phyloP scores from a whole-genome alignment of 2,113 vertebrate species.

The Cheirogaleus medius region DNA sequence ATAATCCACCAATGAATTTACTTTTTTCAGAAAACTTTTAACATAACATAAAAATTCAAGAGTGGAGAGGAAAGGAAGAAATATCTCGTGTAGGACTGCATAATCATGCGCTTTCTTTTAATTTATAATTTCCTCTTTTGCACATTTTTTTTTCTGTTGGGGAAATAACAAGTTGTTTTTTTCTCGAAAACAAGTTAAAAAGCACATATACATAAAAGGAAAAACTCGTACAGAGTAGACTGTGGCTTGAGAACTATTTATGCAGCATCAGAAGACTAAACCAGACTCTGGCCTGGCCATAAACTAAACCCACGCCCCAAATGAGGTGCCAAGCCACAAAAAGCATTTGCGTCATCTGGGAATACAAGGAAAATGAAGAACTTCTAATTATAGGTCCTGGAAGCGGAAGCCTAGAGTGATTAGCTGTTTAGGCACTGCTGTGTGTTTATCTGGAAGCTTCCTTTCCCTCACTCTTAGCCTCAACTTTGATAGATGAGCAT shows the following conservation, averaged over 20 bases:
- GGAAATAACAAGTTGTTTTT: slow-evolving; percentile 77
- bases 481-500: slow-evolving; percentile 90
- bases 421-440: slow-evolving; percentile 97
- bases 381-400: slow-evolving; percentile 99
- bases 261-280: slow-evolving; percentile 97
- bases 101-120: slow-evolving; percentile 78
- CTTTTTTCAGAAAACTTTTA: slow-evolving; percentile 61
- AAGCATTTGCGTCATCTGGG: slow-evolving; percentile 99
- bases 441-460: slow-evolving; percentile 99
- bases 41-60: slow-evolving; percentile 75
- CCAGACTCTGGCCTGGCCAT: slow-evolving; percentile 93
- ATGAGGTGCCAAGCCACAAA: slow-evolving; percentile 99
- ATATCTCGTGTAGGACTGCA: slow-evolving; percentile 55
- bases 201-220: slow-evolving; percentile 86
- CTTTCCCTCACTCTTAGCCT: slow-evolving; percentile 88
- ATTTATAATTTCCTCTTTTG: slow-evolving; percentile 83
- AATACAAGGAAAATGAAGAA: slow-evolving; percentile 97
- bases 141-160: slow-evolving; percentile 65
- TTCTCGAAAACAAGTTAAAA: slow-evolving; percentile 81
- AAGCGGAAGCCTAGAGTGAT: slow-evolving; percentile 97
- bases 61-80: background rate
- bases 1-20: slow-evolving; percentile 82
- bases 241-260: slow-evolving; percentile 95
- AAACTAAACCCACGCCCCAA: slow-evolving; percentile 98
- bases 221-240: slow-evolving; percentile 88